phyloP scores from a whole-genome alignment of 1,140 invertebrate species.

The Mamestra configurata region DNA sequence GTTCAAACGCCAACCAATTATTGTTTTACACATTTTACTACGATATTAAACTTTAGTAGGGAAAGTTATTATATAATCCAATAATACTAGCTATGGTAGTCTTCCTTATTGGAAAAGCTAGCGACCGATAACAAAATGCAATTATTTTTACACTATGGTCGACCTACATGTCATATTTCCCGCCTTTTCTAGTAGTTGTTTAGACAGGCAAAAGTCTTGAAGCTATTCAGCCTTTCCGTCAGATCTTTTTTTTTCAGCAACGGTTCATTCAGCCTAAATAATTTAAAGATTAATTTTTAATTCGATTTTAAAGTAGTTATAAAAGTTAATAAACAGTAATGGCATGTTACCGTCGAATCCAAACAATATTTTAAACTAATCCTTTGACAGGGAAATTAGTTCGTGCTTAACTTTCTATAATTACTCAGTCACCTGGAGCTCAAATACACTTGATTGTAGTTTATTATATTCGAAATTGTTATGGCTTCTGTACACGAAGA shows the following conservation, averaged over 20 bases:
- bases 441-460: conserved; percentile 20
- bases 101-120: conserved; percentile 29
- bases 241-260: neutral
- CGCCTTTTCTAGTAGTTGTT: neutral
- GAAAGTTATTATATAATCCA: conserved; percentile 18
- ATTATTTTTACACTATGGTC: conserved; percentile 4
- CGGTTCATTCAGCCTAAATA: neutral
- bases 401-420: conserved; percentile 42
- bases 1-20: neutral
- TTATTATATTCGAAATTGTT: conserved; percentile 21
- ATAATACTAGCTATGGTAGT: neutral
- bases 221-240: neutral
- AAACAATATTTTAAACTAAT: conserved; percentile 38
- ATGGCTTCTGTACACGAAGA: conserved; percentile 19
- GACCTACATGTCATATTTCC: conserved; percentile 11
- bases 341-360: neutral
- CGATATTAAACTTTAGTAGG: conserved; percentile 12
- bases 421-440: conserved; percentile 18
- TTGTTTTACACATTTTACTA: conserved; percentile 19
- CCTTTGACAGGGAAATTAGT: conserved; percentile 27
- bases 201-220: neutral
- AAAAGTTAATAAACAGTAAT: neutral
- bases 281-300: neutral
- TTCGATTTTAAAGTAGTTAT: neutral
- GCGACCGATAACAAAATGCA: conserved; percentile 9